phyloP scores from a whole-genome alignment of 30 jellyfish, hydroid and myxozoan species.

The Hydra vulgaris region DNA sequence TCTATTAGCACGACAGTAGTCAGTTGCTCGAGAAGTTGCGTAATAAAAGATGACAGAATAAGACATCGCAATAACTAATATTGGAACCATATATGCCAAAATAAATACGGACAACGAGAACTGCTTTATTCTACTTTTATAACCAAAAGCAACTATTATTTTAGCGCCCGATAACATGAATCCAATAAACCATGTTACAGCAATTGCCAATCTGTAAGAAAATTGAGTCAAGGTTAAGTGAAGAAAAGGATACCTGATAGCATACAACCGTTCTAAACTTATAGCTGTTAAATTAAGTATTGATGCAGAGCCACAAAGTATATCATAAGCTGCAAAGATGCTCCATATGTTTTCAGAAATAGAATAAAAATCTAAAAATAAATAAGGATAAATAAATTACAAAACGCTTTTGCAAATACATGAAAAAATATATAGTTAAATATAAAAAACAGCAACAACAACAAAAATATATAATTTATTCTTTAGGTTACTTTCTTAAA shows the following conservation, averaged over 20 bases:
- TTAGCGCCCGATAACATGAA: conserved; percentile 30
- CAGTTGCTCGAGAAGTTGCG: background rate
- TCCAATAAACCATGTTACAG: conserved; percentile 31
- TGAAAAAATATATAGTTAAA: too few relatives aligned
- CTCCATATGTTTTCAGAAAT: background rate
- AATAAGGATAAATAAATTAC: too few relatives aligned
- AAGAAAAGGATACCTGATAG: conserved; percentile 26
- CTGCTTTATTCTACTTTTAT: conserved; percentile 39
- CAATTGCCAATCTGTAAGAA: conserved; percentile 31
- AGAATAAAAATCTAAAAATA: background rate
- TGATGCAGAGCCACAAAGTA: conserved; percentile 62
- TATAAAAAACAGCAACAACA: too few relatives aligned
- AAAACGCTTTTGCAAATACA: too few relatives aligned
- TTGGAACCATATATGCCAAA: conserved; percentile 45
- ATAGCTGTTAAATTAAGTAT: conserved; percentile 48
- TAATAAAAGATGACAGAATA: conserved; percentile 23
- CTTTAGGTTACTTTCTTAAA: too few relatives aligned
- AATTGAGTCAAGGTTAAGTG: conserved; percentile 17
- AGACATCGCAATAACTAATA: conserved; percentile 28
- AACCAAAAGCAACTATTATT: conserved; percentile 20
- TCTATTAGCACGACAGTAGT: background rate
- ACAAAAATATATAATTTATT: too few relatives aligned
- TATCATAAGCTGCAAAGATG: conserved; percentile 22
- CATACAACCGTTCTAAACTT: conserved; percentile 51
- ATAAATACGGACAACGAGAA: conserved; percentile 39